Evolutionary conservation across 2,888 invertebrate genomes (phyloP), one percentile per base, ranked within the genome.

Genomic region (Stenodera caucasica): DNA sequence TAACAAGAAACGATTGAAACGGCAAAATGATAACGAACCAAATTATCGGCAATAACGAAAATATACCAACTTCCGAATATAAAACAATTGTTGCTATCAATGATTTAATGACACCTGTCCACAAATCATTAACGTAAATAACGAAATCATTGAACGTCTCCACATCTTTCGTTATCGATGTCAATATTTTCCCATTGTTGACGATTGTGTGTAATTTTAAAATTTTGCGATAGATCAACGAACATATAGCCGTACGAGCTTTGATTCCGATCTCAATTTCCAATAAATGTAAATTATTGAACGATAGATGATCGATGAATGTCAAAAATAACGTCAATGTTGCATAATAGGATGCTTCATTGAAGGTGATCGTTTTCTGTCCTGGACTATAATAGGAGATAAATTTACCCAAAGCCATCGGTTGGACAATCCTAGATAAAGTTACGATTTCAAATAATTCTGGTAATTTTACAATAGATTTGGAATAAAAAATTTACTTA

Each of bases 31-130:
- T 95, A 88, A 93, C 95, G 94, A 18, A 96, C 82, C 77, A 94
- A 96, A 80, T 95, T 94, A 5, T 94, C 79, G 77, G 94, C 94
- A 68, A 92, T 86, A 40, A 92, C 84, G 11, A 91, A 91, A 73
- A 91, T 85, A 78, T 96, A 96, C 78, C 96, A 94, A 56, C 94
- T 85, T 70, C 90, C 90, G 67, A 96, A 91, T 78, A 97, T 97
- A n/a, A 96, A 84, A 75, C n/a, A n/a, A n/a, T n/a, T n/a, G n/a
- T n/a, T n/a, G n/a, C 35, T 96, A 92, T 63, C 86, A 83, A 75
- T 86, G 86, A 0, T 87, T 87, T 49, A 82, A 81, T 2, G 91
- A 90, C 4, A 91, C 90, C 72, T 89, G 84, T 4, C 87, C 85
- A 65, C 92, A 74, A 1, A 91, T 88, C 45, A 12, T 45, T 45